Evolutionary conservation across 2,888 invertebrate genomes (phyloP), one percentile per base, ranked within the genome.

Genomic region (Chalcis sispes): DNA sequence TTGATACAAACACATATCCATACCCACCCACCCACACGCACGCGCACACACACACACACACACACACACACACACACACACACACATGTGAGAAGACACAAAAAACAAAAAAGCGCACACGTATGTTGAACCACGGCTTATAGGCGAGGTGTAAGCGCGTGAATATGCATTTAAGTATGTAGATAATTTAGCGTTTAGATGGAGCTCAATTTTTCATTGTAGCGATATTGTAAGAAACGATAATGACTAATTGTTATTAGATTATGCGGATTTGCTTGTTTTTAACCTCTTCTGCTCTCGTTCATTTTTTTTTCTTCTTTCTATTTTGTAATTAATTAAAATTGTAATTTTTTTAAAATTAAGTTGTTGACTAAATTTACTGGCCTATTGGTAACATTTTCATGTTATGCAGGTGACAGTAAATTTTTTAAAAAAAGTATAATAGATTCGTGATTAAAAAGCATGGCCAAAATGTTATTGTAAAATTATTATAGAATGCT

Each of bases 131-230:
- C 10, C 64, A 65, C 58, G 56, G 42, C 67, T 65, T 76, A 59
- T 32, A 72, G 62, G 42, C 50, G 69, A 78, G 48, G 70, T 78
- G 73, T 78, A 78, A 73, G 73, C 78, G 76, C 76, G 76, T 78
- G 71, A 76, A 62, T 72, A 75, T 77, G 74, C 74, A 77, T 74
- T 77, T 77, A 77, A 65, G 13, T 36, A 29, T 64, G 18, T 52
- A 73, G 40, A 32, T n/a, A 70, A n/a, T 58, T 42, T 65, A 75
- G 56, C 25, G 29, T 48, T 73, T 75, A 70, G 23, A 36, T 58
- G 29, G n/a, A 64, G 25, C 64, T 67, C 72, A 23, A 64, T 72
- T 75, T 75, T 70, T 75, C 58, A 50, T 70, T 42, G 42, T 74
- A 74, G 74, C 32, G 29, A 54, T 62, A 71, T 46, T 52, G 52